Evolutionary conservation across 2,888 invertebrate species (phyloP).

Genomic region (Amiota mariae): DNA sequence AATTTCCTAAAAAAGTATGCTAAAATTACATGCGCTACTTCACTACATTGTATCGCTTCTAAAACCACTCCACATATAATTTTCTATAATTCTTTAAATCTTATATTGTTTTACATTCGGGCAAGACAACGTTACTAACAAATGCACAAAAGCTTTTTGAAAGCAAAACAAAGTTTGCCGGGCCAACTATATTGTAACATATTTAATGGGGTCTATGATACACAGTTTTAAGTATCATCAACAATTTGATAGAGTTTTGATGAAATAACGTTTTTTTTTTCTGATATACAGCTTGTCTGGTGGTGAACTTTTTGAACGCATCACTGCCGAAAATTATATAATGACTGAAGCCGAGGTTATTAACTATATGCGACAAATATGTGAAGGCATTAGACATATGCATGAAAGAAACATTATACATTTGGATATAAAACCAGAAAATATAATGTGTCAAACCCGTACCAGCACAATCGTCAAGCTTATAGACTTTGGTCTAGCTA

Average conservation of each 20-base stretch:
- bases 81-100: too few relatives aligned
- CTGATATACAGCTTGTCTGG: conserved; percentile 87
- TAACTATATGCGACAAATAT: conserved; percentile 98
- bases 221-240: too few relatives aligned
- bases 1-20: too few relatives aligned
- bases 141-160: too few relatives aligned
- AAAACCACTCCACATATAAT: too few relatives aligned
- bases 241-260: background rate
- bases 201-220: too few relatives aligned
- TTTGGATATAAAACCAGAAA: conserved; percentile 97
- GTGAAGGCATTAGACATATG: conserved; percentile 98
- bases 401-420: conserved; percentile 99
- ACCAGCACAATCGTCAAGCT: conserved; percentile 96
- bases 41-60: too few relatives aligned
- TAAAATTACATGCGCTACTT: too few relatives aligned
- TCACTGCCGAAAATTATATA: conserved; percentile 97
- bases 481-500: conserved; percentile 99
- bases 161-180: too few relatives aligned
- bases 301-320: conserved; percentile 98
- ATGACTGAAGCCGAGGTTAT: conserved; percentile 99
- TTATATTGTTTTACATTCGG: too few relatives aligned
- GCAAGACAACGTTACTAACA: too few relatives aligned
- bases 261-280: conserved; percentile 13
- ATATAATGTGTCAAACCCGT: conserved; percentile 99
- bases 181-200: too few relatives aligned